Conservation (phyloP, 2,888 invertebrate species). For the Frankliniella intonsa region DNA sequence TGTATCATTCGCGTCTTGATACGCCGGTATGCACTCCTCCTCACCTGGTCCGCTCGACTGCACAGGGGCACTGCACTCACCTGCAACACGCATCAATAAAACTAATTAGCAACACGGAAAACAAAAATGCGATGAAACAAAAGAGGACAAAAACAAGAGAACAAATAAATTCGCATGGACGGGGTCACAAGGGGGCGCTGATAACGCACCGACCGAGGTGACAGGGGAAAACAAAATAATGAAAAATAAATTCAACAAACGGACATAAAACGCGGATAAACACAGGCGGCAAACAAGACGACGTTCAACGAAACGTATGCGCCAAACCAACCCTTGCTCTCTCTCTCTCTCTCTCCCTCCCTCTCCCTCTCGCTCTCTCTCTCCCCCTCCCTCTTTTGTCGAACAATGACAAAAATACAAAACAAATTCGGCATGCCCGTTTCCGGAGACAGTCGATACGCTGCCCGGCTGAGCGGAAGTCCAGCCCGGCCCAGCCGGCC, state of each 20-base stretch:
- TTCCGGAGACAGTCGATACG: too few relatives aligned
- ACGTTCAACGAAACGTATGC: background rate
- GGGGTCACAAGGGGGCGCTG: too few relatives aligned
- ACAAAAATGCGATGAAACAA: background rate
- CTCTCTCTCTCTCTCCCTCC: background rate
- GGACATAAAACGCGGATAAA: background rate
- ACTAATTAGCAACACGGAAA: background rate
- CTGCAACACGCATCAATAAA: background rate
- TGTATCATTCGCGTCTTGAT: too few relatives aligned
- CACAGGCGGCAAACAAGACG: background rate
- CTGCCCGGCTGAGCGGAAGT: constrained; percentile 3
- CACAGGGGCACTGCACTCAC: background rate
- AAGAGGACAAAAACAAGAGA: background rate
- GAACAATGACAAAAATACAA: too few relatives aligned
- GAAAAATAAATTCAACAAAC: background rate
- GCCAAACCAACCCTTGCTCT: background rate
- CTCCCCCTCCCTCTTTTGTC: background rate
- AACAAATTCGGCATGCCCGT: too few relatives aligned
- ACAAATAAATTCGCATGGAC: background rate
- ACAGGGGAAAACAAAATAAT: background rate
- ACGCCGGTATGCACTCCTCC: too few relatives aligned
- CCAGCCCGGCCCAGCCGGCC: background rate
- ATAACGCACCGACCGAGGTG: too few relatives aligned
- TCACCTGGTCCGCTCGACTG: too few relatives aligned
- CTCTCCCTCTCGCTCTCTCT: background rate